Evolutionary conservation across 2,797 vertebrate genomes (phyloP).

Genomic region (Malacoctenus gilli): DNA sequence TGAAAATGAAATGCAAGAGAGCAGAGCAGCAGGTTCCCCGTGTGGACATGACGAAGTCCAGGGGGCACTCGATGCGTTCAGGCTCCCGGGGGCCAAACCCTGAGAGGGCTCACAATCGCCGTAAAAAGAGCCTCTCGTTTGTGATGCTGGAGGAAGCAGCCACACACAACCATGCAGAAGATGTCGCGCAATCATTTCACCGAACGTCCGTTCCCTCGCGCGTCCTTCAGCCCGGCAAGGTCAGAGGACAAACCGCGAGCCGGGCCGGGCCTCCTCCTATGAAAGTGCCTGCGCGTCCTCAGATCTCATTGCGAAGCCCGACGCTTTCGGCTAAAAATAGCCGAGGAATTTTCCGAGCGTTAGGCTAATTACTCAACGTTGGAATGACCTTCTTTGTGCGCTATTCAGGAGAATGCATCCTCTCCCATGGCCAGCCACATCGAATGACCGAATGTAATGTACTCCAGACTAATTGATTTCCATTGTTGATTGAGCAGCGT

Average conservation of each 20-base stretch:
- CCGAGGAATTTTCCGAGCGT: background rate
- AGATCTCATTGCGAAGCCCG: constrained; percentile 4
- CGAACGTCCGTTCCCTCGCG: constrained; percentile 12
- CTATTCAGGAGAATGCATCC: background rate
- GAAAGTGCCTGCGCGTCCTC: too few species aligned
- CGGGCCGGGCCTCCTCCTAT: constrained; percentile 7
- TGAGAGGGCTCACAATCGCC: constrained; percentile 60
- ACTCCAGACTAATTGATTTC: constrained; percentile 34
- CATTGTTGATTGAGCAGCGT: constrained; percentile 20
- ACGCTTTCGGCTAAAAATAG: background rate
- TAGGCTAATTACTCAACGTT: background rate
- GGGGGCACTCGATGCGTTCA: constrained; percentile 26
- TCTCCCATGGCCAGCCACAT: background rate
- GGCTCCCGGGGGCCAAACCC: constrained; percentile 41
- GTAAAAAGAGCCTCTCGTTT: constrained; percentile 65
- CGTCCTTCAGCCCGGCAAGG: constrained; percentile 54
- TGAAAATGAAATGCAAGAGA: constrained; percentile 28
- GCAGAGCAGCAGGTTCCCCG: constrained; percentile 25
- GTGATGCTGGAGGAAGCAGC: constrained; percentile 58
- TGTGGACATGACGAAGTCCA: constrained; percentile 52
- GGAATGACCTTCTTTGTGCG: background rate
- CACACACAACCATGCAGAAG: too few species aligned
- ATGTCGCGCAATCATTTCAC: constrained; percentile 45
- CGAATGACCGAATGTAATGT: constrained; percentile 11
- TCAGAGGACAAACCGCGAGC: constrained; percentile 32